Evolutionary conservation across 2,797 vertebrate genomes (phyloP).

Genomic region (Emys orbicularis): DNA sequence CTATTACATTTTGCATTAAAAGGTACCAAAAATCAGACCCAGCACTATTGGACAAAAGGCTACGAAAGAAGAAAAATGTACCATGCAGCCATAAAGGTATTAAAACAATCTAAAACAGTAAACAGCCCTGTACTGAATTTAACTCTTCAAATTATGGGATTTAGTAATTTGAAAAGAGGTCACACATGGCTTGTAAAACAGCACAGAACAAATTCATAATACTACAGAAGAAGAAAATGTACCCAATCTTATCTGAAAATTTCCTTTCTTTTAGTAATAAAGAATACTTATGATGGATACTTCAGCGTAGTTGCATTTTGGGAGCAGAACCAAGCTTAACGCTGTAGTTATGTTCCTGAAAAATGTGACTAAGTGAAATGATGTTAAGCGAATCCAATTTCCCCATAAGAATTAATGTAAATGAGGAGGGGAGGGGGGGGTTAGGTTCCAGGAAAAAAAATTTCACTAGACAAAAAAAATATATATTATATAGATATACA

Average conservation of each 20-base stretch:
- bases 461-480: too few relatives aligned
- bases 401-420: too few relatives aligned
- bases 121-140: not conserved
- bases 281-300: not conserved
- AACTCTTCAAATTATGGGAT: not conserved
- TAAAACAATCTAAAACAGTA: not conserved
- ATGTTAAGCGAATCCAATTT: too few relatives aligned
- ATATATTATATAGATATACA: too few relatives aligned
- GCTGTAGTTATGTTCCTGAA: too few relatives aligned
- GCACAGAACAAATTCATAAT: not conserved
- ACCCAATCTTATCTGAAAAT: not conserved
- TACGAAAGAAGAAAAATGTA: not conserved
- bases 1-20: fast-evolving
- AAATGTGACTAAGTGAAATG: too few relatives aligned
- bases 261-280: not conserved
- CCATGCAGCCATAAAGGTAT: not conserved
- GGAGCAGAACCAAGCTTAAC: not conserved
- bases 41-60: not conserved
- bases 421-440: too few relatives aligned
- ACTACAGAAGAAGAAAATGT: not conserved
- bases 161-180: not conserved
- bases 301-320: not conserved
- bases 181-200: not conserved
- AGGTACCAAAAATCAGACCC: fast-evolving
- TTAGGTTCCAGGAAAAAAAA: too few relatives aligned